These are phyloP conservation scores for Xenopus borealis DNA, from an alignment of 2,113 vertebrate species.

Conservation along the genomic window DNA sequence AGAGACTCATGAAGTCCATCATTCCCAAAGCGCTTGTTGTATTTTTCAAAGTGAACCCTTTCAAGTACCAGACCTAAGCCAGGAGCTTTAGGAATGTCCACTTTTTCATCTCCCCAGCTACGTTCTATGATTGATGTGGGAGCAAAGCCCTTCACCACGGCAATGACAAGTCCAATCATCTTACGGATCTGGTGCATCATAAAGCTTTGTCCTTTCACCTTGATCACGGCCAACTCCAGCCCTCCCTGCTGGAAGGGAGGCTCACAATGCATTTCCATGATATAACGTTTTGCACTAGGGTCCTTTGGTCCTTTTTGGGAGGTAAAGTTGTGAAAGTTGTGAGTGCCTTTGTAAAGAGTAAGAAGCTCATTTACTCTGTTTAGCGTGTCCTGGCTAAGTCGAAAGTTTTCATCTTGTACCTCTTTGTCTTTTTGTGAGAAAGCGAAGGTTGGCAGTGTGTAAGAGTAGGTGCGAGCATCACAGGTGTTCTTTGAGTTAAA, in stretches of 20 bases:
- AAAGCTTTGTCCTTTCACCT: conserved; percentile 93
- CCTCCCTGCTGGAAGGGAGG: conserved; percentile 74
- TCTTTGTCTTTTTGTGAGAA: conserved; percentile 82
- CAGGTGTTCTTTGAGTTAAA: conserved; percentile 98
- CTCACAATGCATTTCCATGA: conserved; percentile 86
- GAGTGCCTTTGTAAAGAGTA: conserved; percentile 83
- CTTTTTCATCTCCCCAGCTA: conserved; percentile 88
- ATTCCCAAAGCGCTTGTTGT: conserved; percentile 87
- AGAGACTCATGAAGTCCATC: conserved; percentile 88
- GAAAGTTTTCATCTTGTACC: conserved; percentile 64
- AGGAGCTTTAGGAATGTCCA: conserved; percentile 90
- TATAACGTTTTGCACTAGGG: conserved; percentile 89
- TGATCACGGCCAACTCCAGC: conserved; percentile 82
- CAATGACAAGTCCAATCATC: conserved; percentile 95
- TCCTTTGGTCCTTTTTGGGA: conserved; percentile 89
- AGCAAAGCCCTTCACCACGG: conserved; percentile 82
- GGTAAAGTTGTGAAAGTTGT: conserved; percentile 97
- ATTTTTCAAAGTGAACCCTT: conserved; percentile 88
- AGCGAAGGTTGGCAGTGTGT: conserved; percentile 89
- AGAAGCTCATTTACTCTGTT: conserved; percentile 77
- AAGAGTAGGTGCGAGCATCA: conserved; percentile 89
- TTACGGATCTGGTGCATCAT: conserved; percentile 98
- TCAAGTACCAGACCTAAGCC: conserved; percentile 91
- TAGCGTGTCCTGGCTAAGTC: conserved; percentile 73
- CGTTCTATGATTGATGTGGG: conserved; percentile 70